phyloP scores from a whole-genome alignment of 1,140 invertebrate genomes.

The Andricus grossulariae region DNA sequence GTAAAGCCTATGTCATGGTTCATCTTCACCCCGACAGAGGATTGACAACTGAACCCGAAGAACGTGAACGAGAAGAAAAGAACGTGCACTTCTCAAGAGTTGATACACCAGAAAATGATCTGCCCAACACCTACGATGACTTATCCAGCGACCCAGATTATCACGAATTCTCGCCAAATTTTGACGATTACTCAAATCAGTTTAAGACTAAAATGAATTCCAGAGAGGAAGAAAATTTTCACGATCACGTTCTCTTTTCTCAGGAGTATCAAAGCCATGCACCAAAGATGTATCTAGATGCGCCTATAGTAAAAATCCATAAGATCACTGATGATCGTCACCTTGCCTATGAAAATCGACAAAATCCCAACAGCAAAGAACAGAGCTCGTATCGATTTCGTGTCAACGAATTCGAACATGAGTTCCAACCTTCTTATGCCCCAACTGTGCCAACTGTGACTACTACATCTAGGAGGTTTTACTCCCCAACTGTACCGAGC shows the following conservation, averaged over 20 bases:
- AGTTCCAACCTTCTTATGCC: slow-evolving; percentile 65
- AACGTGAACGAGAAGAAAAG: slow-evolving; percentile 48
- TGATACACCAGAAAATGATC: slow-evolving; percentile 54
- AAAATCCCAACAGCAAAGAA: not conserved
- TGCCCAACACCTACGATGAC: slow-evolving; percentile 55
- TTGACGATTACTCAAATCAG: slow-evolving; percentile 40
- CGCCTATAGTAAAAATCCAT: slow-evolving; percentile 59
- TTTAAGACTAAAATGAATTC: slow-evolving; percentile 31
- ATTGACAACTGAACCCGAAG: slow-evolving; percentile 55
- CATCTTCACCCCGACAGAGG: slow-evolving; percentile 54
- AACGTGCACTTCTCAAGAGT: slow-evolving; percentile 45
- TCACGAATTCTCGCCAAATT: slow-evolving; percentile 33
- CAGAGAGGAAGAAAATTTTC: slow-evolving; percentile 19
- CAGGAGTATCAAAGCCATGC: slow-evolving; percentile 51
- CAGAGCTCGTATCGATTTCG: slow-evolving; percentile 40
- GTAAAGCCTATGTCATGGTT: slow-evolving; percentile 70
- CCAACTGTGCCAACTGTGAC: slow-evolving; percentile 70
- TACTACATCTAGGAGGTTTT: slow-evolving; percentile 66
- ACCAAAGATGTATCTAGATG: slow-evolving; percentile 58
- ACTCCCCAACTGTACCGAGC: slow-evolving; percentile 68
- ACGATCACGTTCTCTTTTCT: slow-evolving; percentile 46
- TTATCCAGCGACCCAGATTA: slow-evolving; percentile 40
- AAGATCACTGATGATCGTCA: slow-evolving; percentile 48
- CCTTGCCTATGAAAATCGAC: slow-evolving; percentile 40
- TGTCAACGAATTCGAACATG: slow-evolving; percentile 50